These are phyloP conservation scores for Eilema sororculum DNA, from an alignment of 2,888 invertebrate species.

Conservation along the genomic window DNA sequence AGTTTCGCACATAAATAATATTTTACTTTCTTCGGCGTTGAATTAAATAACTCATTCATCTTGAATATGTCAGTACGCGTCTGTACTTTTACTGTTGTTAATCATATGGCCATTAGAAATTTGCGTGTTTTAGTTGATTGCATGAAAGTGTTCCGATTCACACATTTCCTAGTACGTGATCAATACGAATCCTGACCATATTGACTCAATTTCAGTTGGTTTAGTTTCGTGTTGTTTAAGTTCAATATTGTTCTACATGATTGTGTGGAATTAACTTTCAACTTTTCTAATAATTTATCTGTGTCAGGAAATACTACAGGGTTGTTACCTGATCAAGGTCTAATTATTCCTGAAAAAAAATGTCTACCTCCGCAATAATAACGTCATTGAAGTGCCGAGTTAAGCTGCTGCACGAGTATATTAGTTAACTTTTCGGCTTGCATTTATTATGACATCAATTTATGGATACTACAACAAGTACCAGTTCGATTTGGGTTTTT, in stretches of 20 bases:
- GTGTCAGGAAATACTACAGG: not conserved
- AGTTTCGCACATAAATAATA: slow-evolving; percentile 62
- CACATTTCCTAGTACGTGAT: slow-evolving; percentile 9
- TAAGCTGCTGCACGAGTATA: too few species aligned
- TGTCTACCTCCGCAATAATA: not conserved
- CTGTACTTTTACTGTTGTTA: slow-evolving; percentile 49
- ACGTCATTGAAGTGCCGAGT: too few species aligned
- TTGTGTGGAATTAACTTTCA: slow-evolving; percentile 1
- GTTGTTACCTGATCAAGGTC: not conserved
- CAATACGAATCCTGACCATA: slow-evolving; percentile 9
- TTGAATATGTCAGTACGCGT: slow-evolving; percentile 51
- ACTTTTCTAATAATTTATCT: not conserved
- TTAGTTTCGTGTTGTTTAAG: not conserved
- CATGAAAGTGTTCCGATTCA: slow-evolving; percentile 38
- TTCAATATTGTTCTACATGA: not conserved
- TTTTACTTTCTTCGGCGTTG: slow-evolving; percentile 60
- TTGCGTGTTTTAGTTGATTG: slow-evolving; percentile 42
- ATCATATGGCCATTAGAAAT: slow-evolving; percentile 54
- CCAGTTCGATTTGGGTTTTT: too few species aligned
- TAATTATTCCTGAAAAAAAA: not conserved
- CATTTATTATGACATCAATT: not conserved
- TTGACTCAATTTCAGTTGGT: not conserved
- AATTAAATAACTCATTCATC: slow-evolving; percentile 68
- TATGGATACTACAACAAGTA: too few species aligned
- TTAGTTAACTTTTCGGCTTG: not conserved